These are phyloP conservation scores for Decapterus maruadsi DNA, from an alignment of 2,797 vertebrate species.

Conservation along the genomic window DNA sequence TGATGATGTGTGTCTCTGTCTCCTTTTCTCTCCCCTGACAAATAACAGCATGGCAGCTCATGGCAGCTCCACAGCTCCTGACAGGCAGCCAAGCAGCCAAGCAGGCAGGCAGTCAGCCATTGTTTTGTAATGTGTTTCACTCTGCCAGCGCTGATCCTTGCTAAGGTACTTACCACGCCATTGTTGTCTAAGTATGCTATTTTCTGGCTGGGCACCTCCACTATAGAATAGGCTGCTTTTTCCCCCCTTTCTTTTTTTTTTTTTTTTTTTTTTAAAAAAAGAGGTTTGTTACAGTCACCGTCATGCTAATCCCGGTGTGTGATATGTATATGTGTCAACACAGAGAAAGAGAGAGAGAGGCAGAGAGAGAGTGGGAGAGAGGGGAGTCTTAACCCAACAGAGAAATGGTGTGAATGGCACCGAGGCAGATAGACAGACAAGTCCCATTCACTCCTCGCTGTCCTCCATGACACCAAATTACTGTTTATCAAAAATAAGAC, in stretches of 20 bases:
- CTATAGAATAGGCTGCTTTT: conserved; percentile 75
- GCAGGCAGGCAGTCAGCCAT: conserved; percentile 81
- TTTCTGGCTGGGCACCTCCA: conserved; percentile 85
- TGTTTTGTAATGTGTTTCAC: conserved; percentile 86
- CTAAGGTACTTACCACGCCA: conserved; percentile 85
- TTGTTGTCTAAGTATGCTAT: conserved; percentile 87
- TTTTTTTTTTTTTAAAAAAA: conserved; percentile 67
- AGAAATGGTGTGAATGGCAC: conserved; percentile 70
- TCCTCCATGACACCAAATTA: conserved; percentile 82
- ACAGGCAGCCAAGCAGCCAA: conserved; percentile 79
- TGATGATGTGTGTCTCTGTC: conserved; percentile 78
- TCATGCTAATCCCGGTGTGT: conserved; percentile 83
- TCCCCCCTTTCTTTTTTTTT: conserved; percentile 27
- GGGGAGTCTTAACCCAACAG: conserved; percentile 74
- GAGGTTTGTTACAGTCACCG: conserved; percentile 83
- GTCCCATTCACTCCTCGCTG: conserved; percentile 73
- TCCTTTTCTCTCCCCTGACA: conserved; percentile 76
- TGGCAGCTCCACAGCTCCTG: conserved; percentile 73
- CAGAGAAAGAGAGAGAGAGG: conserved; percentile 63
- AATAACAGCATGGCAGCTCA: conserved; percentile 78
- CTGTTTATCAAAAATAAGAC: conserved; percentile 81
- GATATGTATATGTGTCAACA: conserved; percentile 87
- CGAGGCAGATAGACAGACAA: conserved; percentile 74
- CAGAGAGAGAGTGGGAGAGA: conserved; percentile 20
- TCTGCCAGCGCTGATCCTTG: conserved; percentile 82